Evolutionary conservation across 2,888 invertebrate species (phyloP).

Genomic region (Drosophila histrio): DNA sequence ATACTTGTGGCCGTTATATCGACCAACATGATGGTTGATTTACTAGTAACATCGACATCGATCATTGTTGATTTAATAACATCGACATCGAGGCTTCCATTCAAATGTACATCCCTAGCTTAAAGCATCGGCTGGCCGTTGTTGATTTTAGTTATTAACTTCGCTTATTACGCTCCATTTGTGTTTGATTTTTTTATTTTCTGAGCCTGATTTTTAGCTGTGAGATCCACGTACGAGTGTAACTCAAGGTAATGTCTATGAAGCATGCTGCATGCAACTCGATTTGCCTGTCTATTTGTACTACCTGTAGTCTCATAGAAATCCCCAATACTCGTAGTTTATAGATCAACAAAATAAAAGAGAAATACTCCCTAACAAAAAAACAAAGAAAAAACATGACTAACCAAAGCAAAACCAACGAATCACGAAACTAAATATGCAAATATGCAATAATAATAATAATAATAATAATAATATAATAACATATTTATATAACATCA

Average conservation of each 20-base stretch:
- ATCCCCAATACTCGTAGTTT: background rate
- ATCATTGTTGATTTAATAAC: too few relatives aligned
- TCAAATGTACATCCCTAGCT: too few relatives aligned
- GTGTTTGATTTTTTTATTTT: slow-evolving; percentile 6
- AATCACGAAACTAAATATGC: background rate
- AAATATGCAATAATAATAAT: background rate
- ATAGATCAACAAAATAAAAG: background rate
- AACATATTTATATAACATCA: too few relatives aligned
- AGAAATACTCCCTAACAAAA: background rate
- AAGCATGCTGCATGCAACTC: slow-evolving; percentile 39
- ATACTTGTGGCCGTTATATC: too few relatives aligned
- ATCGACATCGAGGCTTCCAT: too few relatives aligned
- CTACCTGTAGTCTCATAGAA: background rate
- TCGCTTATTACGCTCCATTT: background rate
- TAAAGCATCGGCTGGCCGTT: background rate
- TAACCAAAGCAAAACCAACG: slow-evolving; percentile 1
- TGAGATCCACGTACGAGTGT: slow-evolving; percentile 15
- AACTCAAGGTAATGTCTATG: slow-evolving; percentile 38
- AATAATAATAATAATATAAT: background rate
- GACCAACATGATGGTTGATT: too few relatives aligned
- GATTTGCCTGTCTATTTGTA: slow-evolving; percentile 7
- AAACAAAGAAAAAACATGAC: background rate
- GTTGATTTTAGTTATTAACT: slow-evolving; percentile 6
- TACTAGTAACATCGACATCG: too few relatives aligned
- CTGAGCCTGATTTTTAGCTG: slow-evolving; percentile 35